Conservation (phyloP, 2,113 vertebrate species). For the Varanus salvator region DNA sequence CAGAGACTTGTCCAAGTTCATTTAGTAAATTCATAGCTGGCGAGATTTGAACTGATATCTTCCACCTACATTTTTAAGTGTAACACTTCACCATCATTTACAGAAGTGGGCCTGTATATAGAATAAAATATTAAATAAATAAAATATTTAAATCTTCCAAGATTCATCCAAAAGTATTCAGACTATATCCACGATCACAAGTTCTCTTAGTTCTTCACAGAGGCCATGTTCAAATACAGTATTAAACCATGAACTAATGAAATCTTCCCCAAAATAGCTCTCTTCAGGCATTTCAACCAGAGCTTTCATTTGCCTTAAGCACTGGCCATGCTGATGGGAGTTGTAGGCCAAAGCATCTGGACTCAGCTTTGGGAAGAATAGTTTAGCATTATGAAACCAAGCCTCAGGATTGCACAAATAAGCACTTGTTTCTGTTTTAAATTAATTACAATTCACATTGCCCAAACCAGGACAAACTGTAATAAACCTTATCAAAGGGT, state of each 20-base stretch:
- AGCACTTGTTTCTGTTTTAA: background rate
- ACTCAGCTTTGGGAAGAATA: background rate
- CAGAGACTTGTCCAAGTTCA: background rate
- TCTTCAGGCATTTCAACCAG: too few relatives aligned
- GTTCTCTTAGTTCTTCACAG: background rate
- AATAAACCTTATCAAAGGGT: background rate
- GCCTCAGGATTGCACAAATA: background rate
- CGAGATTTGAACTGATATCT: background rate
- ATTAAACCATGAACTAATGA: too few relatives aligned
- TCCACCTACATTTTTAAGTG: background rate
- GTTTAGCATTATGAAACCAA: background rate
- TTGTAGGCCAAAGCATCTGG: background rate
- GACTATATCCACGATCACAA: accelerated
- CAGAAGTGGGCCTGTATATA: background rate
- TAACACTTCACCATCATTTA: background rate
- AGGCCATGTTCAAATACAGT: background rate
- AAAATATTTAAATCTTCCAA: background rate
- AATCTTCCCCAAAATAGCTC: too few relatives aligned
- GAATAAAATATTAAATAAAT: too few relatives aligned
- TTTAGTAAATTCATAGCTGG: background rate
- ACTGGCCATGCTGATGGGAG: too few relatives aligned
- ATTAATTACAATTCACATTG: background rate
- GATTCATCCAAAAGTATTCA: background rate
- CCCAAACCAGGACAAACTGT: background rate
- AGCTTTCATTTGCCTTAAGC: too few relatives aligned